Evolutionary conservation across 2,113 vertebrate genomes (phyloP), one percentile per base, ranked within the genome.

Genomic region (Malurus cyaneus): DNA sequence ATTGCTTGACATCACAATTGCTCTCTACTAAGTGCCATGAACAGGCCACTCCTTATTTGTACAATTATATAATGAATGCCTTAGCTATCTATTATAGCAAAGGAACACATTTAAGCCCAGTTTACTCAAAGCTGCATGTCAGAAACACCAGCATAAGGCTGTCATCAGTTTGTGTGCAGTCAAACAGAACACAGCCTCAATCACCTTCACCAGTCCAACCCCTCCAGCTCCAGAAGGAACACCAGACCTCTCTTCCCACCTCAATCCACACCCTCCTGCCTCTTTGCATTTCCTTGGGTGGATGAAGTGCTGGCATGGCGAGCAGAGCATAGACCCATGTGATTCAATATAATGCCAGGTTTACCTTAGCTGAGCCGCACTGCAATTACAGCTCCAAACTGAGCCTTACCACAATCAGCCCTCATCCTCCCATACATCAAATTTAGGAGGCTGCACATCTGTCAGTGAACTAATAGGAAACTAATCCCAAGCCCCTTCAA

Each of bases 241-340:
- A 3, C 9, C 2, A 2, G 14, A 21, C 60, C 28, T 34, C 72
- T 52, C 17, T 52, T 65, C 19, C n/a, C 44, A 39, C 3, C 54
- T 13, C 14, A 53, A 2, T 78, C 18, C 3, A 0, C 14, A 20
- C n/a, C 34, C 64, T 77, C 49, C 49, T 47, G 39, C 23, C 34
- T 71, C 29, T 62, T 70, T 52, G 28, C 12, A 7, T 8, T 44
- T 69, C 32, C n/a, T 34, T 1, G 0, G 32, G 34, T 54, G 26
- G 59, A 60, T 1, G 4, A 66, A 88, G 32, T 1, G 1, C 18
- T 25, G 26, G 20, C 16, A 14, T 1, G 0, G 21, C 2, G 0
- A 72, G 31, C 8, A 8, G 5, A 91, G 13, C 0, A 1, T 4
- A 13, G n/a, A 64, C 19, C 50, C 56, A 3, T 9, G 0, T 4